Evolutionary conservation across 2,113 vertebrate species (phyloP).

Genomic region (Noctilio leporinus): DNA sequence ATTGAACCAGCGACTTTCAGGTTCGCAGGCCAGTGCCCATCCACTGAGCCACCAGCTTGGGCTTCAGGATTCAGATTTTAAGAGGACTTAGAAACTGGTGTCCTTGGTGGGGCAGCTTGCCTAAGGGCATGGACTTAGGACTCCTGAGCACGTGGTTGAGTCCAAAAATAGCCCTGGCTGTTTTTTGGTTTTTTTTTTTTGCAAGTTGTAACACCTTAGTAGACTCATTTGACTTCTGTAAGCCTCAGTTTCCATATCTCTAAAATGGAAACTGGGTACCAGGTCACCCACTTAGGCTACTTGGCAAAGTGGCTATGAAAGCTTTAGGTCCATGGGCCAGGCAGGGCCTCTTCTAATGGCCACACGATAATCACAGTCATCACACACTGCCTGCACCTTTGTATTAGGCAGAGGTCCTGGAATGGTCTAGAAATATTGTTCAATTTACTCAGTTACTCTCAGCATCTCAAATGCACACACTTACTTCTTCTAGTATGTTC

Average conservation of each 20-base stretch:
- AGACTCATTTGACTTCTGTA: background rate
- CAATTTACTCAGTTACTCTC: background rate
- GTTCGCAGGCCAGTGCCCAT: no score
- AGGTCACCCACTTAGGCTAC: background rate
- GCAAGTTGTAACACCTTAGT: background rate
- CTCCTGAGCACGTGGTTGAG: background rate
- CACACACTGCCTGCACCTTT: background rate
- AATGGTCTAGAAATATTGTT: background rate
- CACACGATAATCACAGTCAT: background rate
- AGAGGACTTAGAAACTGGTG: background rate
- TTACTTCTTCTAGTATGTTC: background rate
- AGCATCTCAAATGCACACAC: background rate
- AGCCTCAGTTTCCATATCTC: background rate
- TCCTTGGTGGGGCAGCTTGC: background rate
- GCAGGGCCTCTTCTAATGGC: background rate
- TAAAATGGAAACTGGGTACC: background rate
- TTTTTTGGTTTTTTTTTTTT: background rate
- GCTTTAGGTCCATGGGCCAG: accelerated
- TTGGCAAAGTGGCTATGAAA: background rate
- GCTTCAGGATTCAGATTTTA: background rate
- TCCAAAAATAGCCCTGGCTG: background rate
- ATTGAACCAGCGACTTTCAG: no score
- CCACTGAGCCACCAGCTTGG: no score
- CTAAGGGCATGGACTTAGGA: background rate
- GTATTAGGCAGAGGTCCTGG: background rate